A percentile compares a stretch with the other conserved stretches of the same genome.
Conservation (phyloP, 2,797 vertebrate species). For the Menidia menidia region DNA sequence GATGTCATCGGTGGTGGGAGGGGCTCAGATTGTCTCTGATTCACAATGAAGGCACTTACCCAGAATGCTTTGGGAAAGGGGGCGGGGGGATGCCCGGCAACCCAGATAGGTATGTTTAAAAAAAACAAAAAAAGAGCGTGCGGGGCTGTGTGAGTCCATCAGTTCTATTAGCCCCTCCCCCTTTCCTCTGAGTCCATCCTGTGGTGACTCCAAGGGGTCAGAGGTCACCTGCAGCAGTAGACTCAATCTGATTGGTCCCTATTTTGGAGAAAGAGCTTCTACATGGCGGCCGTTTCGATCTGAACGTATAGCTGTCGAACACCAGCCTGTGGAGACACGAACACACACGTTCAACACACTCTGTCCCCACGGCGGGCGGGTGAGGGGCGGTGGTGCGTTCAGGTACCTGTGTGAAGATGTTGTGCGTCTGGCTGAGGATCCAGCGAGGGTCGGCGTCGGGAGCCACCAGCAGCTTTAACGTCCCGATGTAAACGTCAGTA, state of each 20-base stretch:
- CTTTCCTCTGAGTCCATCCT: slow-evolving; percentile 29
- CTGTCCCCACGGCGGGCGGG: too few relatives aligned
- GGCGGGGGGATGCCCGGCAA: not conserved
- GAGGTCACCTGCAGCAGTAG: slow-evolving; percentile 74
- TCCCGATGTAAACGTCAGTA: slow-evolving; percentile 94
- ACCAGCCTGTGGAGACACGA: slow-evolving; percentile 83
- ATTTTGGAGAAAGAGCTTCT: slow-evolving; percentile 68
- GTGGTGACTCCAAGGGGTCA: slow-evolving; percentile 26
- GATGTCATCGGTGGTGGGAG: slow-evolving; percentile 37
- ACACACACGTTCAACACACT: not conserved
- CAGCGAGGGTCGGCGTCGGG: slow-evolving; percentile 95
- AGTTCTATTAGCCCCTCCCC: slow-evolving; percentile 17
- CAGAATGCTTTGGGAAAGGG: slow-evolving; percentile 81
- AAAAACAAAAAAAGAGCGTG: slow-evolving; percentile 4
- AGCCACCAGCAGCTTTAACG: slow-evolving; percentile 92
- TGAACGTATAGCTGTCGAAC: slow-evolving; percentile 96
- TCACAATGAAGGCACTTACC: slow-evolving; percentile 92
- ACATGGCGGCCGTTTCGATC: slow-evolving; percentile 93
- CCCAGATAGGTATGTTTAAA: not conserved
- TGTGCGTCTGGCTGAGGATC: slow-evolving; percentile 97
- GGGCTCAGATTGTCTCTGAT: slow-evolving; percentile 71
- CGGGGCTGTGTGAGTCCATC: slow-evolving; percentile 33
- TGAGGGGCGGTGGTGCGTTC: not conserved
- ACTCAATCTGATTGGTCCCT: slow-evolving; percentile 86
- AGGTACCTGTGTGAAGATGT: slow-evolving; percentile 97